A percentile compares a stretch with the other conserved stretches of the same genome.
Conservation (phyloP, 2,113 vertebrate genomes). For the Otus sunia region DNA sequence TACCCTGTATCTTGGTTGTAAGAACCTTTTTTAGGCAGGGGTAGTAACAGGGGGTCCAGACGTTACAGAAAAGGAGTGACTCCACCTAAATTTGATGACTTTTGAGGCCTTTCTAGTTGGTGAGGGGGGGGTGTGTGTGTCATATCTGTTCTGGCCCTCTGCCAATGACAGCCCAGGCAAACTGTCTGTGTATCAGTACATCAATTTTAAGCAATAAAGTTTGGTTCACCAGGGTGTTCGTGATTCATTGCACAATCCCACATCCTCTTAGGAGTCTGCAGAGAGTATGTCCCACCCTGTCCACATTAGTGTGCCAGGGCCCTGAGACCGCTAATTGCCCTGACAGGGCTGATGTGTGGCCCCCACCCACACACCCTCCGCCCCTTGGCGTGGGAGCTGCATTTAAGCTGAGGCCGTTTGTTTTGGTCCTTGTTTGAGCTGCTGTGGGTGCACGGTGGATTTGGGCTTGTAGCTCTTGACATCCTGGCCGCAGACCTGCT, state of each 20-base stretch:
- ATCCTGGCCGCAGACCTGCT: not conserved
- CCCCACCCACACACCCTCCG: not conserved
- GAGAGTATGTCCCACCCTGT: not conserved
- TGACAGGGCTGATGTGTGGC: rapidly evolving
- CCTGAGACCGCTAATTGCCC: not conserved
- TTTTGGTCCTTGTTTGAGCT: not conserved
- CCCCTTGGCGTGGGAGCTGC: not conserved
- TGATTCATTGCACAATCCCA: not conserved
- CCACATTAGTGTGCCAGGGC: not conserved
- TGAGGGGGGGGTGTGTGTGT: rapidly evolving
- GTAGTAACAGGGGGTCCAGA: not conserved
- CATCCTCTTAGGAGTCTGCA: not conserved
- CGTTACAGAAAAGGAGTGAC: not conserved
- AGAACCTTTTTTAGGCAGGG: not conserved
- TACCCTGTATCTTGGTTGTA: rapidly evolving
- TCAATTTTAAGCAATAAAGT: not conserved
- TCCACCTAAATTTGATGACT: not conserved
- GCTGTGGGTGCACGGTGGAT: rapidly evolving
- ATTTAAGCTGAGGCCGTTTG: not conserved
- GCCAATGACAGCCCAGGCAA: not conserved
- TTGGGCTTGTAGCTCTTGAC: not conserved
- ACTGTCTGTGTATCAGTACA: rapidly evolving
- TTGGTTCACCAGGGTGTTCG: rapidly evolving
- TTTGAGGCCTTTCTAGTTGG: not conserved
- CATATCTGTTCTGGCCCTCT: rapidly evolving